Evolutionary conservation across 2,113 vertebrate genomes (phyloP).

Genomic region (Notothenia coriiceps): DNA sequence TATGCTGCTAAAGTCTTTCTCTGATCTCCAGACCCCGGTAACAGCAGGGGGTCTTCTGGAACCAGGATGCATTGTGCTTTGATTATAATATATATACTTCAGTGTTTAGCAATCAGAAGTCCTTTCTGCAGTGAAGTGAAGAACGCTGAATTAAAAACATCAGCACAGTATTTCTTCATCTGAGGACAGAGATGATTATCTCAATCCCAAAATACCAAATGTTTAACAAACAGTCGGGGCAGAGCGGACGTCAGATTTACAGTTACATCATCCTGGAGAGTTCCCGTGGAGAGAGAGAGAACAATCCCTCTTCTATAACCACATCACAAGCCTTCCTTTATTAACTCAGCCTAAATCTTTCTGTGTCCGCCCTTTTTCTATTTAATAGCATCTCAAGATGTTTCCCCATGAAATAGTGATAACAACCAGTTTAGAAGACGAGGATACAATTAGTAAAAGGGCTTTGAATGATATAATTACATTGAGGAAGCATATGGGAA

Average conservation of each 20-base stretch:
- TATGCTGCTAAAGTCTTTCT: no score
- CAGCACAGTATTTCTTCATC: background rate
- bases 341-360: constrained; percentile 2
- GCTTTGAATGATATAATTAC: background rate
- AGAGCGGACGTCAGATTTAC: constrained; percentile 44
- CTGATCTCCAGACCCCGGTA: no score
- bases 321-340: constrained; percentile 16
- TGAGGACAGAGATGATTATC: background rate
- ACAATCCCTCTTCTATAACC: constrained; percentile 40
- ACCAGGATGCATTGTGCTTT: no score
- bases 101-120: no score
- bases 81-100: no score
- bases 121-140: no score
- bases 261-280: constrained; percentile 46
- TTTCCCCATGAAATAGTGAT: background rate
- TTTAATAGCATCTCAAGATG: background rate
- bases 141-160: no score
- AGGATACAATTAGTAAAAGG: no score
- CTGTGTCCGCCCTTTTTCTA: background rate
- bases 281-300: background rate
- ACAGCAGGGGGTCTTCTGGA: no score
- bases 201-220: constrained; percentile 1
- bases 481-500: background rate
- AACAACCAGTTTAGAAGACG: background rate
- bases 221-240: constrained; percentile 6